Percentiles rank a stretch among this genome's conserved stretches.
Evolutionary conservation across 2,797 vertebrate genomes (phyloP).

Genomic region (Octomys mimax): DNA sequence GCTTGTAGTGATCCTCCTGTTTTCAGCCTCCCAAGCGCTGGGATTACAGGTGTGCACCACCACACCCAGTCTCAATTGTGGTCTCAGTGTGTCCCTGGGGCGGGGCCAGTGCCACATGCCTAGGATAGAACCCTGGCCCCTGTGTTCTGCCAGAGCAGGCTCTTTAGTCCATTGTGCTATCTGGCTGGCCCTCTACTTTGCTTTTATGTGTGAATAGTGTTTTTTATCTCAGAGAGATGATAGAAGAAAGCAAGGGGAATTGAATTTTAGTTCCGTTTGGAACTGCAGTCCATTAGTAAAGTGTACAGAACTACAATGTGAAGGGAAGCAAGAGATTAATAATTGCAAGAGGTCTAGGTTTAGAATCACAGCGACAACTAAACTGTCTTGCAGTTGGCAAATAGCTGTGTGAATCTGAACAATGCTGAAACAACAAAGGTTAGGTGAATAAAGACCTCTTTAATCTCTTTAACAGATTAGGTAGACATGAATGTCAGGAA

Average conservation of each 20-base stretch:
- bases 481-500: constrained; percentile 85
- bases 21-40: too few species aligned
- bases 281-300: background rate
- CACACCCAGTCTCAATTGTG: too few species aligned
- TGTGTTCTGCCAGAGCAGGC: too few species aligned
- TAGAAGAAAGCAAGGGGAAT: background rate
- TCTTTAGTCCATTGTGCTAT: too few species aligned
- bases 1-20: too few species aligned
- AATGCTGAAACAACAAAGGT: background rate
- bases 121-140: too few species aligned
- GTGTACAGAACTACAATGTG: background rate
- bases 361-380: background rate
- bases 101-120: too few species aligned
- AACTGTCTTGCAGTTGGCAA: background rate
- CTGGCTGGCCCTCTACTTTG: background rate
- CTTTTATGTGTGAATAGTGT: constrained; percentile 11
- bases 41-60: too few species aligned
- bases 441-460: constrained; percentile 68
- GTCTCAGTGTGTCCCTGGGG: too few species aligned
- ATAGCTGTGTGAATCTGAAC: background rate
- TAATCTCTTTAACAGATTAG: constrained; percentile 85
- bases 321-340: constrained; percentile 26
- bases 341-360: background rate
- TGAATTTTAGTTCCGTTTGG: background rate
- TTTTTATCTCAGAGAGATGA: background rate